Evolutionary conservation across 2,888 invertebrate species (phyloP).

Genomic region (Cantharis rustica): DNA sequence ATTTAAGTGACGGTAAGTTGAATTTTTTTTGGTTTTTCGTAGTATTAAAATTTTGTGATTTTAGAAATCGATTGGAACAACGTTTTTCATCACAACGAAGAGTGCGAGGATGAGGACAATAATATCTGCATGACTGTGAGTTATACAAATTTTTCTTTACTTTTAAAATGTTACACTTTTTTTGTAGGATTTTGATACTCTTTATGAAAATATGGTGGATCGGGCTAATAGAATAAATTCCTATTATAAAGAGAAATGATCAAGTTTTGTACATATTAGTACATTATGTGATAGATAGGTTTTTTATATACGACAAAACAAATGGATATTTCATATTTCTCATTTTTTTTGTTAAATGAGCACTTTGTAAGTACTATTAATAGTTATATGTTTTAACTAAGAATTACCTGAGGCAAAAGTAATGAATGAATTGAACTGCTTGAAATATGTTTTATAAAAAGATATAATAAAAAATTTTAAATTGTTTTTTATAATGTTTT

Average conservation of each 20-base stretch:
- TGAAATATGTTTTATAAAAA: background rate
- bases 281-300: background rate
- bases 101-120: background rate
- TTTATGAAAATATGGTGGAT: background rate
- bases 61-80: background rate
- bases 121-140: background rate
- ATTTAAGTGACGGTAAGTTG: background rate
- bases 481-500: background rate
- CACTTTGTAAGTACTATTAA: background rate
- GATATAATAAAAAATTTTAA: too few species aligned
- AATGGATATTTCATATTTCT: background rate
- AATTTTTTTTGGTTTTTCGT: background rate
- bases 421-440: background rate
- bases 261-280: background rate
- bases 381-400: background rate
- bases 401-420: background rate
- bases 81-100: background rate
- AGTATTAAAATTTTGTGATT: background rate
- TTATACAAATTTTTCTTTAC: background rate
- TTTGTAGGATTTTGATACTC: background rate
- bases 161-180: background rate
- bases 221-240: background rate
- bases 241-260: background rate
- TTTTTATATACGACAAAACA: background rate
- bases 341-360: background rate